Evolutionary conservation across 2,113 vertebrate genomes (phyloP), one percentile per base, ranked within the genome.

Genomic region (Toxostoma redivivum): DNA sequence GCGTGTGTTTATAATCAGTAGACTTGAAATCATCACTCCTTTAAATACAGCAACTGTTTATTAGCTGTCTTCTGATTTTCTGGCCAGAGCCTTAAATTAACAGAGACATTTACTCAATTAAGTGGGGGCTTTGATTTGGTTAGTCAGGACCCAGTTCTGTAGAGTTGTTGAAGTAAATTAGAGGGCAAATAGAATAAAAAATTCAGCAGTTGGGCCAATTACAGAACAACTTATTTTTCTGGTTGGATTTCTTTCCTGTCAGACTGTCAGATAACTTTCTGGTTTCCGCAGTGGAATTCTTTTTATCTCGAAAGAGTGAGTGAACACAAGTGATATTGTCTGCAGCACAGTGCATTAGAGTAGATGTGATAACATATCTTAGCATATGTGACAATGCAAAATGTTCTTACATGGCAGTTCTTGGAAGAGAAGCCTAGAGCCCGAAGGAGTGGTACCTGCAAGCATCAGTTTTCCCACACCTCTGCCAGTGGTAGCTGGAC

Each of bases 21-120:
- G 77, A 80, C 70, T 88, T 86, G 77, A 88, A 96, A 86, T 93
- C 90, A 69, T 89, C 33, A 27, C 85, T 94, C 74, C 73, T 89
- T 96, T 86, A 95, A 94, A 45, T 92, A 86, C 92, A 97, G 94
- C 91, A 97, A 89, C 88, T 92, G 94, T 97, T 94, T 87, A 96
- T 94, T 96, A 97, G 90, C 88, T 86, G 72, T 86, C 85, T 88
- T 93, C 93, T 94, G 82, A 93, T 94, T 96, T 94, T 93, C 88
- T 95, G 82, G 66, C 76, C 61, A 50, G 88, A 93, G 45, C 72
- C 77, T 95, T 86, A 96, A 94, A 96, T 96, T 95, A 96, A 86
- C 71, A 73, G 80, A 86, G 85, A 84, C 85, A 64, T 95, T 91
- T 86, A 93, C 61, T 94, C 90, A 88, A 21, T 95, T 96, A 96